Conservation (phyloP, 2,888 invertebrate species). For the Copidosoma aretas region DNA sequence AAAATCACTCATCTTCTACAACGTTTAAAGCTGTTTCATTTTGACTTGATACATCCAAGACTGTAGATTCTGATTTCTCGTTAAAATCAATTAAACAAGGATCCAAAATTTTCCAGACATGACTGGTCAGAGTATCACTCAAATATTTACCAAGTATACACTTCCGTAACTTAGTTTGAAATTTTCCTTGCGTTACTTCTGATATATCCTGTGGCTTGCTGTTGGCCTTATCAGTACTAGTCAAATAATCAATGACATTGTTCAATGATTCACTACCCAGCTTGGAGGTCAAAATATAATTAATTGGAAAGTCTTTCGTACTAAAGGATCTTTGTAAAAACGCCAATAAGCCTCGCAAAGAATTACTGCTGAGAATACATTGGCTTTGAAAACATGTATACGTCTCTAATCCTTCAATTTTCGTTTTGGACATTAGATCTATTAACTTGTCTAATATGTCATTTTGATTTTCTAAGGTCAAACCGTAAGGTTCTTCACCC, state of each 20-base stretch:
- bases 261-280: conserved; percentile 6
- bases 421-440: conserved; percentile 9
- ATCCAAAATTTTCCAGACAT: conserved; percentile 12
- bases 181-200: background rate
- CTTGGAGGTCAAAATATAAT: conserved; percentile 23
- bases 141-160: conserved; percentile 16
- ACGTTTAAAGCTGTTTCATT: too few species aligned
- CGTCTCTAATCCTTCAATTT: conserved; percentile 6
- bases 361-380: conserved; percentile 13
- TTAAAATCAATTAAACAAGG: conserved; percentile 28
- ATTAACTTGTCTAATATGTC: conserved; percentile 8
- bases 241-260: conserved; percentile 14
- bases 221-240: background rate
- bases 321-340: conserved; percentile 26
- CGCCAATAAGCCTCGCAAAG: conserved; percentile 11
- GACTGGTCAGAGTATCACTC: background rate
- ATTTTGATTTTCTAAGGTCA: conserved; percentile 19
- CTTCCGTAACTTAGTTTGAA: conserved; percentile 16
- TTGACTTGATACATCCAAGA: too few species aligned
- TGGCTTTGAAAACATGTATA: conserved; percentile 8
- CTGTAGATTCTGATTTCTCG: conserved; percentile 12
- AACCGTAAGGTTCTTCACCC: conserved; percentile 24
- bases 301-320: conserved; percentile 25
- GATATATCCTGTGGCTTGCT: background rate
- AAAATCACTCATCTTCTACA: too few species aligned